These are phyloP conservation scores for Musca domestica DNA, from an alignment of 1,140 invertebrate genomes.

Conservation along the genomic window DNA sequence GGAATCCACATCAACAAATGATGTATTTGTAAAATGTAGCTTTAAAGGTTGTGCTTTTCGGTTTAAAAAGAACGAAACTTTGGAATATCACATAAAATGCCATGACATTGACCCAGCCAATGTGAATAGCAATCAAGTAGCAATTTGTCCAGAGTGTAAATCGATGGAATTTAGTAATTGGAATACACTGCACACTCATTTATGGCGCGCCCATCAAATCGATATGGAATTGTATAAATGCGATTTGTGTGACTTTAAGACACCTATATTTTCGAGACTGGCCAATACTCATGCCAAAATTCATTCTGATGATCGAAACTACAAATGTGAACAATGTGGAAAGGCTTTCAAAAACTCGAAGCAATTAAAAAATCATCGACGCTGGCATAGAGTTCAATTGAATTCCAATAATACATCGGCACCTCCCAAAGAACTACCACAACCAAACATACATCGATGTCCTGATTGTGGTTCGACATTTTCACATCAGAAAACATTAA, in stretches of 20 bases:
- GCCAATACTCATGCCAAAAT: conserved; percentile 68
- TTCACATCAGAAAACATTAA: conserved; percentile 45
- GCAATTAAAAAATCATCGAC: conserved; percentile 67
- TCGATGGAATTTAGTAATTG: conserved; percentile 57
- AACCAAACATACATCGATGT: conserved; percentile 37
- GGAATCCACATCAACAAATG: background rate
- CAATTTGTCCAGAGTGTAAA: conserved; percentile 68
- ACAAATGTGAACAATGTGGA: conserved; percentile 66
- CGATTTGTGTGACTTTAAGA: conserved; percentile 64
- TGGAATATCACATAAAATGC: conserved; percentile 62
- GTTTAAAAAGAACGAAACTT: conserved; percentile 52
- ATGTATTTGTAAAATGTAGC: conserved; percentile 36
- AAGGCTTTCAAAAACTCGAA: conserved; percentile 76
- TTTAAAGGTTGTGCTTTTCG: conserved; percentile 49
- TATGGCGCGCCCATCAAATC: conserved; percentile 74
- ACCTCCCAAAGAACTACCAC: background rate
- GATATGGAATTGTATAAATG: conserved; percentile 75
- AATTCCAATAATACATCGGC: conserved; percentile 63
- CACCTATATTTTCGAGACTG: conserved; percentile 62
- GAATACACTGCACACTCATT: conserved; percentile 67
- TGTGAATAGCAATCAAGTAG: conserved; percentile 45
- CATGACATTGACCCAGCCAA: conserved; percentile 54
- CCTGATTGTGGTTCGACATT: conserved; percentile 43
- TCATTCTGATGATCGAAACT: conserved; percentile 64
- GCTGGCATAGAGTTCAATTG: conserved; percentile 56